Evolutionary conservation across 2,113 vertebrate genomes (phyloP), one percentile per base, ranked within the genome.

Genomic region (Lipotes vexillifer): DNA sequence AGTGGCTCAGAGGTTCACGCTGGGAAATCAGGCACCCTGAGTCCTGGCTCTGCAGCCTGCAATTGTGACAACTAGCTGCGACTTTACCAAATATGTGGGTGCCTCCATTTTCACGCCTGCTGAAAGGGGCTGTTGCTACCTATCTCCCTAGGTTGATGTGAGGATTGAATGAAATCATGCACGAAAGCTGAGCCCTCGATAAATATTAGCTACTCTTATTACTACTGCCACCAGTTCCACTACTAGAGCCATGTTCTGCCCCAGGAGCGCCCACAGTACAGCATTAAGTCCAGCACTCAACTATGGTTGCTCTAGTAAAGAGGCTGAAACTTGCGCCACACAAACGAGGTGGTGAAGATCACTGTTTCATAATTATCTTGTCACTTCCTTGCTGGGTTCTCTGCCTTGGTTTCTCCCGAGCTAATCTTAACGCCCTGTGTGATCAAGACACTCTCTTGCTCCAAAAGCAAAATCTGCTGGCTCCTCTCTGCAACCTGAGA

Each of bases 371-470:
- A 74, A 83, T 59, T 49, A 41, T 59, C 46, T 68, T 33, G 72
- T 82, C 29, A n/a, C 31, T 63, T 82, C 33, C 82, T 57, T 21
- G 80, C 29, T 55, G 10, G 2, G 33, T 41, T 93, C 86, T 80
- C 59, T 25, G 27, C 94, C 88, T 95, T 66, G 41, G 66, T 90
- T 97, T 96, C 91, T 71, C 82, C 75, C 36, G 13, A 93, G 36
- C 55, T 85, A 77, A 88, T 80, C 49, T 82, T 23, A 75, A 90
- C 25, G 29, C 31, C 27, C 2, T 49, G 41, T 6, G 13, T 4
- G 14, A 66, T 69, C 44, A 84, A 96, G 72, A 74, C 61, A 75
- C 77, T 82, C 91, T 88, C 74, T 92, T 65, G 36, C 83, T 96
- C 11, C 36, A 84, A 84, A 86, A 72, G 92, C 68, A 59, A 29